phyloP scores from a whole-genome alignment of 2,113 vertebrate genomes.

The Gila orcuttii region DNA sequence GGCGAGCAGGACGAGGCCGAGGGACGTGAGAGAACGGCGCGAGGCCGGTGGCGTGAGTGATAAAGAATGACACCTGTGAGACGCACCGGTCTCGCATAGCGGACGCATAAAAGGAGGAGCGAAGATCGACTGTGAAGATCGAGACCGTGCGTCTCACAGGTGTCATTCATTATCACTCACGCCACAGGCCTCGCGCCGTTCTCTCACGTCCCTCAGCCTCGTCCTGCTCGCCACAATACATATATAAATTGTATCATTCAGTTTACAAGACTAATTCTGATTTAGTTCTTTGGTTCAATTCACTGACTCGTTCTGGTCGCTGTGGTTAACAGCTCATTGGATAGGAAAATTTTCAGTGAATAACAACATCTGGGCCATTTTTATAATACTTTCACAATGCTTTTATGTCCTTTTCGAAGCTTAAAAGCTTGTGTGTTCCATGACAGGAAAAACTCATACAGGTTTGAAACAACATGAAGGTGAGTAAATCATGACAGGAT shows the following conservation, averaged over 20 bases:
- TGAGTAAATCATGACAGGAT: background rate
- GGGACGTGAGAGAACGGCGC: no score
- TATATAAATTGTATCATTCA: background rate
- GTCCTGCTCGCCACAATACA: no score
- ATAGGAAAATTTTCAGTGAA: background rate
- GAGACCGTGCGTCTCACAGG: no score
- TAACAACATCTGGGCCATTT: background rate
- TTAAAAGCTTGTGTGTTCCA: conserved; percentile 1
- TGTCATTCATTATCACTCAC: no score
- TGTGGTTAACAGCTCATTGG: background rate
- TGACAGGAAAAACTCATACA: background rate
- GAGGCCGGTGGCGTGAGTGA: no score
- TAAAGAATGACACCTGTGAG: no score
- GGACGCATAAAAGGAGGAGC: no score
- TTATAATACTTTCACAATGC: background rate
- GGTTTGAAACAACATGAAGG: background rate
- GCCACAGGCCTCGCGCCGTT: no score
- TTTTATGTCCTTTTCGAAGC: background rate
- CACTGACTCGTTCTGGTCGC: background rate
- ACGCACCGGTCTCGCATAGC: no score
- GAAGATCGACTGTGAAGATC: no score
- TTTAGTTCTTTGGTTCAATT: background rate
- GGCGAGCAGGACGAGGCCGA: no score
- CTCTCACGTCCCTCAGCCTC: no score
- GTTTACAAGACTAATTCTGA: background rate